Evolutionary conservation across 2,797 vertebrate species (phyloP).

Genomic region (Xiphophorus birchmanni): DNA sequence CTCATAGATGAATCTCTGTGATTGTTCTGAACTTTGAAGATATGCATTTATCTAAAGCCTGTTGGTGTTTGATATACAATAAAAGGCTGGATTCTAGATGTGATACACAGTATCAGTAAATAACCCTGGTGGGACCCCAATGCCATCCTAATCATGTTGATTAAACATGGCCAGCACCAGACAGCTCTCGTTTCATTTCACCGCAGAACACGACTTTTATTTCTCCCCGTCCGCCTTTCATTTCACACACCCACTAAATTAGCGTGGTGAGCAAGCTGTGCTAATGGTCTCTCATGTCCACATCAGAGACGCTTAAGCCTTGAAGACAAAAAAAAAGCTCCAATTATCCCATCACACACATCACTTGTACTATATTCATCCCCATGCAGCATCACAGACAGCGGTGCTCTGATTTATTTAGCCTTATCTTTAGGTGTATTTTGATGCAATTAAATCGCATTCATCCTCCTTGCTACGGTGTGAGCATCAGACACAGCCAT

Average conservation of each 20-base stretch:
- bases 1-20: not conserved
- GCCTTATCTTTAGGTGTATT: slow-evolving; percentile 26
- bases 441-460: slow-evolving; percentile 23
- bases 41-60: not conserved
- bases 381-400: slow-evolving; percentile 13
- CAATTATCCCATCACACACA: slow-evolving; percentile 70
- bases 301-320: slow-evolving; percentile 71
- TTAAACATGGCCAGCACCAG: slow-evolving; percentile 58
- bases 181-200: slow-evolving; percentile 55
- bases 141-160: slow-evolving; percentile 48
- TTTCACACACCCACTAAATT: slow-evolving; percentile 70
- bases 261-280: slow-evolving; percentile 68
- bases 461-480: slow-evolving; percentile 10
- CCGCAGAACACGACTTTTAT: slow-evolving; percentile 53
- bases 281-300: slow-evolving; percentile 76
- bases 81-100: not conserved
- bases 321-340: slow-evolving; percentile 64
- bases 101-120: not conserved
- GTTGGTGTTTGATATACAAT: not conserved
- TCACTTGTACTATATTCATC: slow-evolving; percentile 30
- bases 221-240: slow-evolving; percentile 56
- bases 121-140: slow-evolving; percentile 36
- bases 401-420: slow-evolving; percentile 4
- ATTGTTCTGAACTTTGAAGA: not conserved
- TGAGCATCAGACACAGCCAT: slow-evolving; percentile 1